A percentile compares a stretch with the other conserved stretches of the same genome.
These are phyloP conservation scores for Athene noctua DNA, from an alignment of 2,113 vertebrate species.

Conservation along the genomic window DNA sequence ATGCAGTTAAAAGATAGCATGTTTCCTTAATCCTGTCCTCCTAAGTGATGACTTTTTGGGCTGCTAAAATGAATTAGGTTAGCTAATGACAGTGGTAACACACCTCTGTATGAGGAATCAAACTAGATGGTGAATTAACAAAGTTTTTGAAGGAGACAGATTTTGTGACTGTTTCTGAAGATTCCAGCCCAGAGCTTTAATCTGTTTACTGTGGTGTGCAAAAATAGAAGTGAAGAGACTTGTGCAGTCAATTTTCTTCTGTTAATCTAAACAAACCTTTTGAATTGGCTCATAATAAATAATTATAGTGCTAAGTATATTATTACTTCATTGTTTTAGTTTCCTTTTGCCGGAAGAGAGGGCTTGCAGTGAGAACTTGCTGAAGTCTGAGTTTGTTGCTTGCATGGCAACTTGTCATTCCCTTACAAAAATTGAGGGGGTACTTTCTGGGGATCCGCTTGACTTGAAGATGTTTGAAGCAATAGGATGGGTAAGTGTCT, in stretches of 20 bases:
- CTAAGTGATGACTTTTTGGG: background rate
- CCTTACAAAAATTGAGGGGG: constrained; percentile 96
- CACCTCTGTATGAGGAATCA: background rate
- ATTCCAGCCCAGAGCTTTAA: background rate
- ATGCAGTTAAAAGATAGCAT: background rate
- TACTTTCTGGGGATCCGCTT: constrained; percentile 93
- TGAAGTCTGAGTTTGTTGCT: constrained; percentile 92
- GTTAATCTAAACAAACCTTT: constrained; percentile 58
- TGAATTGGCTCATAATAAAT: constrained; percentile 59
- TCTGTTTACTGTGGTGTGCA: background rate
- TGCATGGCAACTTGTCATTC: constrained; percentile 98
- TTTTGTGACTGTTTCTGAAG: background rate
- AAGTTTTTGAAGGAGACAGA: background rate
- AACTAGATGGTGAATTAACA: background rate
- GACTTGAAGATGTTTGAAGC: constrained; percentile 99
- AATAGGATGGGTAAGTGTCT: constrained; percentile 91
- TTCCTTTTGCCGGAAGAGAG: constrained; percentile 89
- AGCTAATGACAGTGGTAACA: background rate
- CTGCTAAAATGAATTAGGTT: background rate
- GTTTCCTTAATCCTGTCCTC: background rate
- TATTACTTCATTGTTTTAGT: constrained; percentile 72
- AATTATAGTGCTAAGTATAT: constrained; percentile 43
- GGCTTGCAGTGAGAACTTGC: constrained; percentile 84
- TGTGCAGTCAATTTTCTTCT: constrained; percentile 29
- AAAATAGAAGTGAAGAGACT: constrained; percentile 21